These are phyloP conservation scores for Diachrysia chrysitis DNA, from an alignment of 2,888 invertebrate species.

Conservation along the genomic window DNA sequence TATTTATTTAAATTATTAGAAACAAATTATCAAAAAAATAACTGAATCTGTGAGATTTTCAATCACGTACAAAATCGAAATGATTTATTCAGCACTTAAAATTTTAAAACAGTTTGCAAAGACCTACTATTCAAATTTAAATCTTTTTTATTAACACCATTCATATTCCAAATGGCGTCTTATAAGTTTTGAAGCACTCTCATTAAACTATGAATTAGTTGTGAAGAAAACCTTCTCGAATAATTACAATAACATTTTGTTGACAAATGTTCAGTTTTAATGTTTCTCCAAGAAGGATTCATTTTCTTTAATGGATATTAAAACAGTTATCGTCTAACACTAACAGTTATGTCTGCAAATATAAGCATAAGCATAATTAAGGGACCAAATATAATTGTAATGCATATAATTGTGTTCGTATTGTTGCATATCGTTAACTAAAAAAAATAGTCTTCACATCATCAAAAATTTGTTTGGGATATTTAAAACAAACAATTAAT, in stretches of 20 bases:
- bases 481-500: background rate
- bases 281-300: too few species aligned
- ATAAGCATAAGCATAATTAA: too few species aligned
- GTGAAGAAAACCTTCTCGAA: background rate
- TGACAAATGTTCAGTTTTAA: background rate
- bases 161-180: background rate
- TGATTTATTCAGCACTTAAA: background rate
- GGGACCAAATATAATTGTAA: too few species aligned
- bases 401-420: too few species aligned
- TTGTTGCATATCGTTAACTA: background rate
- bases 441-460: background rate
- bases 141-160: background rate
- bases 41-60: too few species aligned
- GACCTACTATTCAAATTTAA: background rate
- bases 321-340: too few species aligned
- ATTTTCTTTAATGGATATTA: too few species aligned
- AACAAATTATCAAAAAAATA: too few species aligned
- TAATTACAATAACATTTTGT: background rate
- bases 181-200: background rate
- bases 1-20: too few species aligned
- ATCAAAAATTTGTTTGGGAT: background rate
- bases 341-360: too few species aligned
- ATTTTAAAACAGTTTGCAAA: background rate
- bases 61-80: background rate
- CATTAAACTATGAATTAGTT: background rate